Evolutionary conservation across 2,888 invertebrate genomes (phyloP), one percentile per base, ranked within the genome.

Genomic region (Watsonalla cultraria): DNA sequence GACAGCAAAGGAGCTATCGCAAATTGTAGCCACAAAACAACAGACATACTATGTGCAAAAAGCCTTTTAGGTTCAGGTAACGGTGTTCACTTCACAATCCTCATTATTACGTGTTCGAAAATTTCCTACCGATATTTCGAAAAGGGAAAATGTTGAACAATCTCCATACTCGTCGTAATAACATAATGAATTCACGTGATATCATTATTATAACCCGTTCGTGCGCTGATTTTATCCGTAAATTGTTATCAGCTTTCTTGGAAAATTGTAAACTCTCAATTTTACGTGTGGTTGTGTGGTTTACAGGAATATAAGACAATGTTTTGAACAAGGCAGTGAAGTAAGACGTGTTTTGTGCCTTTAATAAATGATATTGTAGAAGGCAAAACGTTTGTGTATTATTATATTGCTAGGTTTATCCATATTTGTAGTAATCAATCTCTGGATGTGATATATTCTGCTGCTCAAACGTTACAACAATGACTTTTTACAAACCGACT

Each of bases 31-130:
- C 9, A 42, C 42, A 42, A 11, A 11, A 24, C 24, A 24, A 24
- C 24, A 24, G 1, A 24, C 24, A 24, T 24, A 24, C 24, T 24
- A 24, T n/a, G n/a, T n/a, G n/a, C 24, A 2, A 24, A 24, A 24
- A 11, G 6, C 4, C 42, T 11, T 11, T 11, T 42, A 5, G 11
- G 4, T 11, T 42, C 4, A 5, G 5, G 11, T 8, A 11, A 42
- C 9, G 11, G 11, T 42, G 42, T 66, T 71, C 67, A 66, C 71
- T 73, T 66, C 58, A 62, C 69, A 71, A 67, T 61, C 69, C 63
- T 62, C 56, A 60, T 24, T 14, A 49, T 51, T 35, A 52, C 52
- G 42, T 39, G 46, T 46, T 60, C 49, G 52, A 56, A 65, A 42
- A 58, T 61, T 61, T 63, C 60, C 56, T 55, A 57, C 60, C 58